Base-by-base conservation (phyloP, 2,888 invertebrate genomes). In the Erebia aethiops region DNA sequence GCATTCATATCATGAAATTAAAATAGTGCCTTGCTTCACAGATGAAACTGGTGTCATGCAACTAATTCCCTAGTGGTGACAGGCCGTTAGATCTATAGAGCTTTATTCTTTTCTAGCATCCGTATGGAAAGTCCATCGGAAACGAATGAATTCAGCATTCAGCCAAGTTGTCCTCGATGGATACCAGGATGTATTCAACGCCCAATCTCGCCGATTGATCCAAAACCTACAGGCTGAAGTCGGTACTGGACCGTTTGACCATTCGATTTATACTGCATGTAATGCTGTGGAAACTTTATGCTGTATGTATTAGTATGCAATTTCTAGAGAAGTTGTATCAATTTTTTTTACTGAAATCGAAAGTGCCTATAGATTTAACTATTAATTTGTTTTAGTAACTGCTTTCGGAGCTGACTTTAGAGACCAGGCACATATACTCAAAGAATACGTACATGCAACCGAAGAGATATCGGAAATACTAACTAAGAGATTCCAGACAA, bases 391-490 rank as follows among this genome's bases (percentile, higher is more conserved):
- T 60, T 61, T 78, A 91, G 91, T 89, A 71, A 90, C 90, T 14
- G 89, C 87, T 0, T 69, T 90, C 18, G 89, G 90, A 8, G 86
- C 89, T 4, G 87, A 88, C 71, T 87, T 87, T 67, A 82, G 82
- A 1, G 87, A 89, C 68, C 80, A 85, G 67, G 78, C 81, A 0
- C 78, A 85, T 2, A 76, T 89, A 0, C 88, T 87, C 74, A 84
- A 79, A 35, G 80, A 86, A 54, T 91, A 89, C 72, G 84, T 89
- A 52, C 81, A 84, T 7, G 90, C 90, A 0, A 80, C 87, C 0
- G 88, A 88, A 52, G 78, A 82, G 57, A 84, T 88, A 61, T 80
- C 89, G 49, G 83, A 84, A 71, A 82, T 85, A 0, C 73, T 88
- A 14, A 85, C 86, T 66, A 86, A 87, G 46, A 78, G 90, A 9